phyloP scores from a whole-genome alignment of 1,140 invertebrate genomes.

The Venturia canescens region DNA sequence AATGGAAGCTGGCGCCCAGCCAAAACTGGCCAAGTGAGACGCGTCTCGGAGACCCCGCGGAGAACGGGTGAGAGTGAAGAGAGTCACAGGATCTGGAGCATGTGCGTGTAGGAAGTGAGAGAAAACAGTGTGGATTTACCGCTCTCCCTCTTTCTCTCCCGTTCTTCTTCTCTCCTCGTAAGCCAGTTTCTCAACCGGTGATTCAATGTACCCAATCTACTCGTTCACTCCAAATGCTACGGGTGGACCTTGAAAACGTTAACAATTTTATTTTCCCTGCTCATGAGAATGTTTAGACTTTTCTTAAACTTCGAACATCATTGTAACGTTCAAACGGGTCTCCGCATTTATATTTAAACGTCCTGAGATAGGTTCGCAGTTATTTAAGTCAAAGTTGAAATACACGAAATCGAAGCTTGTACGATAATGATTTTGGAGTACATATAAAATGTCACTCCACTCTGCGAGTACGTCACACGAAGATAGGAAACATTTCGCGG shows the following conservation, averaged over 20 bases:
- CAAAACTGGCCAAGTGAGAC: conserved; percentile 48
- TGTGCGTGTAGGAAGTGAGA: background rate
- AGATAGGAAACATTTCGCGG: background rate
- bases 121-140: conserved; percentile 5
- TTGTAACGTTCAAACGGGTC: too few species aligned
- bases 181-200: conserved; percentile 28
- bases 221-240: conserved; percentile 20
- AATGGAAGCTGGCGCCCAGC: conserved; percentile 56
- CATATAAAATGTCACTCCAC: background rate
- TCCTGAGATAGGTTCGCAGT: too few species aligned
- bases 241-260: background rate
- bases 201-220: conserved; percentile 37
- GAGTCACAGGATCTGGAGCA: conserved; percentile 8
- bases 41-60: conserved; percentile 38
- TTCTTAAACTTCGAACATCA: too few species aligned
- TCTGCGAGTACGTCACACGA: background rate
- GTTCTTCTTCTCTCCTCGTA: background rate
- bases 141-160: background rate
- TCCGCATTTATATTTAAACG: too few species aligned
- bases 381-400: too few species aligned
- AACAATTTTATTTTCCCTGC: background rate
- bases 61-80: conserved; percentile 30
- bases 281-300: background rate
- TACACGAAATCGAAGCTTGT: too few species aligned
- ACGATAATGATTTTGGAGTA: too few species aligned